phyloP scores from a whole-genome alignment of 2,113 vertebrate genomes.

The Notarius lentiginosus region DNA sequence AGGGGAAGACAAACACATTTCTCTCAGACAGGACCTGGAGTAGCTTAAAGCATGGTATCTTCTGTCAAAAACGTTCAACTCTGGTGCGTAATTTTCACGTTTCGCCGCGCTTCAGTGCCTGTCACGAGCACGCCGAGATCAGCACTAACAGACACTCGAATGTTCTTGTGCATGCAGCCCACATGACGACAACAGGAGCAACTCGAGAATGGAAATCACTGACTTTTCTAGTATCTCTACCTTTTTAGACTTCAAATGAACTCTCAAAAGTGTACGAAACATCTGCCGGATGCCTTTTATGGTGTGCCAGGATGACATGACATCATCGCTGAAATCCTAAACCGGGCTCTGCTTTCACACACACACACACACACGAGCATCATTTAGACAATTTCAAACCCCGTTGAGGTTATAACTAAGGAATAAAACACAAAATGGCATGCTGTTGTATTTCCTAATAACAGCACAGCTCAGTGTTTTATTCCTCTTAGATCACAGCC shows the following conservation, averaged over 20 bases:
- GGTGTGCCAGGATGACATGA: neutral
- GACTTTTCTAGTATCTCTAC: neutral
- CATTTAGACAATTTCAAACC: neutral
- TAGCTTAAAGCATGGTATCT: neutral
- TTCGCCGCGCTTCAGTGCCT: neutral
- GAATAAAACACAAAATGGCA: neutral
- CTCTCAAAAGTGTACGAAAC: neutral
- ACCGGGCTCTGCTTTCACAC: neutral
- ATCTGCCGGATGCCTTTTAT: neutral
- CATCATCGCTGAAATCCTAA: neutral
- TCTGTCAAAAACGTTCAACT: neutral
- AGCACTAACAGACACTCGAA: neutral
- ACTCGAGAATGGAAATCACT: neutral
- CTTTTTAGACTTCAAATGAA: neutral
- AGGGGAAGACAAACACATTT: neutral
- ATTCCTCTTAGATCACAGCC: neutral
- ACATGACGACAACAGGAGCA: neutral
- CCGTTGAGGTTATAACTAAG: neutral
- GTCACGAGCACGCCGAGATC: neutral
- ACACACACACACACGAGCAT: neutral
- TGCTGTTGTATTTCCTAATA: neutral
- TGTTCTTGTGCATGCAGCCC: constrained; percentile 8
- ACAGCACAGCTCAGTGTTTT: neutral
- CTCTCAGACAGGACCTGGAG: neutral
- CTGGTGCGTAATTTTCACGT: neutral